Conservation (phyloP, 2,888 invertebrate genomes). For the Hipparchia sbordonii region DNA sequence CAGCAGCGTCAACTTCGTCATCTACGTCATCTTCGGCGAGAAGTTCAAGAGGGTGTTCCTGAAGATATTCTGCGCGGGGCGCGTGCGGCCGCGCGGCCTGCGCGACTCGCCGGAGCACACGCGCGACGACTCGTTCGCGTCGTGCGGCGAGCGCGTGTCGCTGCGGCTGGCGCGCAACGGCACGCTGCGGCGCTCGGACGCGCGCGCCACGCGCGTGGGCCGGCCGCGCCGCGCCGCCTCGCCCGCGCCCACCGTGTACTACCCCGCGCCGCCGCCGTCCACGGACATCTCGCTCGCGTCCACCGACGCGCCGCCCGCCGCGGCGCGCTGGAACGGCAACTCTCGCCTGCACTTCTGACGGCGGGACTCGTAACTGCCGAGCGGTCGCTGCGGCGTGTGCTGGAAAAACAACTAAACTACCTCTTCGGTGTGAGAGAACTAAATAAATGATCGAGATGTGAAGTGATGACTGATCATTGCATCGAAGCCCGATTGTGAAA, state of each 20-base stretch:
- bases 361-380: constrained; percentile 28
- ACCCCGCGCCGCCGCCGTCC: constrained; percentile 56
- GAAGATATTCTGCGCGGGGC: constrained; percentile 88
- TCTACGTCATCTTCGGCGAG: constrained; percentile 98
- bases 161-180: constrained; percentile 81
- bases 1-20: constrained; percentile 98
- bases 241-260: constrained; percentile 63
- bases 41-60: constrained; percentile 96
- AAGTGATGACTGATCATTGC: constrained; percentile 12
- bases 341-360: constrained; percentile 56
- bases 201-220: constrained; percentile 45
- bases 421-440: constrained; percentile 15
- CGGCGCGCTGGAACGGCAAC: constrained; percentile 58
- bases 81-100: constrained; percentile 73
- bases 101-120: constrained; percentile 86
- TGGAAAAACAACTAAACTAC: constrained; percentile 20
- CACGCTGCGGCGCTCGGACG: constrained; percentile 64
- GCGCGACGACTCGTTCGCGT: constrained; percentile 92
- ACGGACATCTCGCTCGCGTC: constrained; percentile 45
- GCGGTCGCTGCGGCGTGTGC: constrained; percentile 1
- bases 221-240: constrained; percentile 42
- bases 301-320: constrained; percentile 45
- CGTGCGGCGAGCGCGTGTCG: constrained; percentile 89
- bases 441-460: not conserved
- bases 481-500: constrained; percentile 8